A percentile compares a stretch with the other conserved stretches of the same genome.
These are phyloP conservation scores for Watsonalla cultraria DNA, from an alignment of 2,888 invertebrate species.

Conservation along the genomic window DNA sequence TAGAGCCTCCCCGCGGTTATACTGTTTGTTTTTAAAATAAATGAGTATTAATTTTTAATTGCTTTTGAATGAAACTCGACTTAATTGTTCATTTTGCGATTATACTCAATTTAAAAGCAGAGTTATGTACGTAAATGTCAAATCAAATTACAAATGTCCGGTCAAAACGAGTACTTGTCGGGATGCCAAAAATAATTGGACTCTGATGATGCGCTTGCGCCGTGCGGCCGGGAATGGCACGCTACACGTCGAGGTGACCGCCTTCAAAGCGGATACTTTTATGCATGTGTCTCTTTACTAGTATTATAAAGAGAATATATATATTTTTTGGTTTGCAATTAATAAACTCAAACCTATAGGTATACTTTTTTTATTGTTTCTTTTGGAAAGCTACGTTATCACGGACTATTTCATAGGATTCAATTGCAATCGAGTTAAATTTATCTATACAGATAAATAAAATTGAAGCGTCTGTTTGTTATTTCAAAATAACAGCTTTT, in stretches of 20 bases:
- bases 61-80: too few relatives aligned
- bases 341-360: not conserved
- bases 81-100: too few relatives aligned
- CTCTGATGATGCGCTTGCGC: constrained; percentile 17
- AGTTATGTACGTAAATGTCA: constrained; percentile 9
- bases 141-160: constrained; percentile 11
- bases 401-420: too few relatives aligned
- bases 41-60: too few relatives aligned
- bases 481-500: too few relatives aligned
- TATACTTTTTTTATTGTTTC: not conserved
- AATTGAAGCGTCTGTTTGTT: too few relatives aligned
- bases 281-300: not conserved
- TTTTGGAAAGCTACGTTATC: too few relatives aligned
- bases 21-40: too few relatives aligned
- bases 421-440: too few relatives aligned
- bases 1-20: too few relatives aligned
- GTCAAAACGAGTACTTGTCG: constrained; percentile 11
- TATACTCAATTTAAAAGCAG: not conserved
- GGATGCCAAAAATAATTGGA: constrained; percentile 26
- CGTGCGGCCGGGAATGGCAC: constrained; percentile 12
- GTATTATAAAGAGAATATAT: not conserved
- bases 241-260: not conserved
- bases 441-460: too few relatives aligned
- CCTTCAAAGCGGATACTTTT: not conserved
- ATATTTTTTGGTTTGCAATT: not conserved